Conservation (phyloP, 2,888 invertebrate genomes). For the Malthinus seriepunctatus region DNA sequence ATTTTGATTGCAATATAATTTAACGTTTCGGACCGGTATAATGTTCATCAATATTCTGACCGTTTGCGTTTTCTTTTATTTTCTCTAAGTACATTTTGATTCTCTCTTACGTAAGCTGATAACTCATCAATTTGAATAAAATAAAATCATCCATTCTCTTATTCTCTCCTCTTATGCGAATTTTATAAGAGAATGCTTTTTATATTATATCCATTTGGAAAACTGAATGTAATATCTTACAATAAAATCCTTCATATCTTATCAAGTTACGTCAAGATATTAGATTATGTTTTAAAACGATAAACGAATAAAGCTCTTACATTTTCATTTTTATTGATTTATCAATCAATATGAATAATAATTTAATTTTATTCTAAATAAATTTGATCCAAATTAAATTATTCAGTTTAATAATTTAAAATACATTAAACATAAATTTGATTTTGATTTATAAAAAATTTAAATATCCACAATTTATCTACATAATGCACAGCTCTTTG, state of each 20-base stretch:
- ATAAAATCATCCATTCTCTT: neutral
- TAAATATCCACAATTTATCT: too few species aligned
- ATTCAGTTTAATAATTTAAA: too few species aligned
- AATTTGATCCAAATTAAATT: too few species aligned
- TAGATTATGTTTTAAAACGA: neutral
- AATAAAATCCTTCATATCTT: constrained; percentile 1
- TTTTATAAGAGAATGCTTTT: constrained; percentile 23
- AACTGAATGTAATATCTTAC: constrained; percentile 1
- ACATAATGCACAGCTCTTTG: too few species aligned
- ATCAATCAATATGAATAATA: too few species aligned
- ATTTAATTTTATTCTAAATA: too few species aligned
- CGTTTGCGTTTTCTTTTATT: constrained; percentile 31
- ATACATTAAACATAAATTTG: too few species aligned
- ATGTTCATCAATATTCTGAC: constrained; percentile 45
- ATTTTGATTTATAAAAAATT: too few species aligned
- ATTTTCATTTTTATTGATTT: too few species aligned
- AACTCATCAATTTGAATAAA: constrained; percentile 26
- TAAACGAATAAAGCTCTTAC: neutral
- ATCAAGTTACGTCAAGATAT: neutral
- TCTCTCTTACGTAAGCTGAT: constrained; percentile 26
- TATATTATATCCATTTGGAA: constrained; percentile 14
- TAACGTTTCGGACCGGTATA: constrained; percentile 43
- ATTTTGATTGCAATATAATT: constrained; percentile 48
- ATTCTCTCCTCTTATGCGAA: constrained; percentile 11
- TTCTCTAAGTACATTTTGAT: constrained; percentile 31